A percentile compares a stretch with the other conserved stretches of the same genome.
Conservation (phyloP, 2,113 vertebrate genomes). For the Seriola aureovittata region DNA sequence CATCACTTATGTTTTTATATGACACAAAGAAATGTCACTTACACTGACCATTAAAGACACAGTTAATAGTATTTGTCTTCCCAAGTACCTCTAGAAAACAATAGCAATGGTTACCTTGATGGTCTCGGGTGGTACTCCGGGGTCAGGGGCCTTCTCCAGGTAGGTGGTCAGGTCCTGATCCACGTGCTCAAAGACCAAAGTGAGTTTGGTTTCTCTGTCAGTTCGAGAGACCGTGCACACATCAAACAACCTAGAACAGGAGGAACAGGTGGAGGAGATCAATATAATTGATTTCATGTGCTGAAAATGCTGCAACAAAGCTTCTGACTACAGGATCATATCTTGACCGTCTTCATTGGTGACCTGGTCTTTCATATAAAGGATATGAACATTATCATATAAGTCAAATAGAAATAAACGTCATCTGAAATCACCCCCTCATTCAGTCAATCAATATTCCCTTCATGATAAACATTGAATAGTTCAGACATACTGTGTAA, state of each 20-base stretch:
- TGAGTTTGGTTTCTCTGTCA: conserved; percentile 97
- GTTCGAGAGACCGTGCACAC: conserved; percentile 98
- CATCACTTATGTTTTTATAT: neutral
- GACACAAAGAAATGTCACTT: neutral
- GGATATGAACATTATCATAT: neutral
- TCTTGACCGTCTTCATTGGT: too few relatives aligned
- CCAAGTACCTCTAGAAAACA: neutral
- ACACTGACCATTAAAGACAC: neutral
- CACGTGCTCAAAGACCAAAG: conserved; percentile 98
- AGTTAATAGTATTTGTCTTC: neutral
- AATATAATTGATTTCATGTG: conserved; percentile 33
- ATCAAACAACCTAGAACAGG: conserved; percentile 91
- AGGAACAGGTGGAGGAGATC: conserved; percentile 44
- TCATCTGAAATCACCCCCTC: neutral
- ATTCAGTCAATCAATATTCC: neutral
- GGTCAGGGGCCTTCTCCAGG: conserved; percentile 97
- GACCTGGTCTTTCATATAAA: neutral
- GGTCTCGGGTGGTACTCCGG: conserved; percentile 96
- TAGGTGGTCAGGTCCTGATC: conserved; percentile 99
- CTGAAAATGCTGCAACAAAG: neutral
- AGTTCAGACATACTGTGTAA: neutral
- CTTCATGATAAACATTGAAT: neutral
- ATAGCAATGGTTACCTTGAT: conserved; percentile 91
- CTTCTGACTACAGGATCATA: neutral
- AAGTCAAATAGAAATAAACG: neutral